These are phyloP conservation scores for Chloebia gouldiae DNA, from an alignment of 2,113 vertebrate genomes.

Conservation along the genomic window DNA sequence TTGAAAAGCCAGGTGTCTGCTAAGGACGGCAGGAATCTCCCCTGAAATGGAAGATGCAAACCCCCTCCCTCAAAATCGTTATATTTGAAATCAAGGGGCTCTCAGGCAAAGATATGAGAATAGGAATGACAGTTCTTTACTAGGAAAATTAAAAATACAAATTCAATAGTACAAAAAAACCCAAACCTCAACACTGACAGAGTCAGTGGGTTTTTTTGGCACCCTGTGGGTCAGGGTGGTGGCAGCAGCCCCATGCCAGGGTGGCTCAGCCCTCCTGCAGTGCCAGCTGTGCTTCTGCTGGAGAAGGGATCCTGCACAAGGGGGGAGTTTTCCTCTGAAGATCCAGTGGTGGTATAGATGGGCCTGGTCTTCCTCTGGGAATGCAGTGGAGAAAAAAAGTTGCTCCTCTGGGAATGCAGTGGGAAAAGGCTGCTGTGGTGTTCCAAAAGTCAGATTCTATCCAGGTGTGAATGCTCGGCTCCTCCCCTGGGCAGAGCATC, in stretches of 20 bases:
- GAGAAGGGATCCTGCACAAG: neutral
- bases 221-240: neutral
- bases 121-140: neutral
- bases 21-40: neutral
- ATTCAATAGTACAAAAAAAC: neutral
- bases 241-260: neutral
- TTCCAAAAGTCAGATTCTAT: neutral
- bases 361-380: neutral
- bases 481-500: neutral
- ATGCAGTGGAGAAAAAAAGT: neutral
- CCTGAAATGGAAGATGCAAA: neutral
- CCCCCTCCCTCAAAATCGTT: fast-evolving
- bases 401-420: neutral
- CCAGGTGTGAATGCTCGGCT: neutral
- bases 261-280: neutral
- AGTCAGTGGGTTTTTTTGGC: too few species aligned
- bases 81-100: neutral
- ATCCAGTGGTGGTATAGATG: neutral
- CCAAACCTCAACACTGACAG: neutral
- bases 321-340: neutral
- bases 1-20: neutral
- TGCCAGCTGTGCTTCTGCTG: neutral
- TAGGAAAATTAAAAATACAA: neutral
- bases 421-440: neutral
- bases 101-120: neutral